phyloP scores from a whole-genome alignment of 2,113 vertebrate species.

The Micromys minutus region DNA sequence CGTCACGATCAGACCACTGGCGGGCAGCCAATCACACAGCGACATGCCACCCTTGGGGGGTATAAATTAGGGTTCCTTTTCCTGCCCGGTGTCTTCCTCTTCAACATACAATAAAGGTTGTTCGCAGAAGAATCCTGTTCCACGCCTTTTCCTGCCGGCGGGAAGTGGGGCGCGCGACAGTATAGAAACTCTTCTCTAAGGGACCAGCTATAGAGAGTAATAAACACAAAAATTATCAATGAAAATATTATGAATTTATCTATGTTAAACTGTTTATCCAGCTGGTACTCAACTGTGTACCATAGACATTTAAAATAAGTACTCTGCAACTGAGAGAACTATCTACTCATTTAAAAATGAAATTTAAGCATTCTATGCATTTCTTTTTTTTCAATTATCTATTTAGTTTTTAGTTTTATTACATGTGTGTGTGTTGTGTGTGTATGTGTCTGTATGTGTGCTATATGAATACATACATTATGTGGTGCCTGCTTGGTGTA shows the following conservation, averaged over 20 bases:
- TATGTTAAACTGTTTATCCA: not conserved
- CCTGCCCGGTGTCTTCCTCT: too few species aligned
- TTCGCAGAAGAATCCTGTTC: too few species aligned
- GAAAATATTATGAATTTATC: not conserved
- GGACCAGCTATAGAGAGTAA: not conserved
- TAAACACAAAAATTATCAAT: not conserved
- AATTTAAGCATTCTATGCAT: not conserved
- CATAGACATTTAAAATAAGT: not conserved
- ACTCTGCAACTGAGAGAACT: not conserved
- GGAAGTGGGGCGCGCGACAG: too few species aligned
- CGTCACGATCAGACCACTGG: too few species aligned
- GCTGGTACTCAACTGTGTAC: fast-evolving
- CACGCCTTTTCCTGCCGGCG: too few species aligned
- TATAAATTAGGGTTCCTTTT: too few species aligned
- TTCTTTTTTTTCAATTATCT: not conserved
- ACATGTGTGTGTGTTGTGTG: not conserved
- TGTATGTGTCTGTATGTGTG: not conserved
- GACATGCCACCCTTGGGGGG: too few species aligned
- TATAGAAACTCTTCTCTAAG: not conserved
- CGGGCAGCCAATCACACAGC: too few species aligned
- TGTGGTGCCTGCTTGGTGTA: not conserved
- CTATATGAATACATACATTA: not conserved
- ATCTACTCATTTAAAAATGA: not conserved
- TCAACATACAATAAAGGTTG: too few species aligned
- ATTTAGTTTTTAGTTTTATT: not conserved